Conservation (phyloP, 2,888 invertebrate genomes). For the Uloborus plumipes region DNA sequence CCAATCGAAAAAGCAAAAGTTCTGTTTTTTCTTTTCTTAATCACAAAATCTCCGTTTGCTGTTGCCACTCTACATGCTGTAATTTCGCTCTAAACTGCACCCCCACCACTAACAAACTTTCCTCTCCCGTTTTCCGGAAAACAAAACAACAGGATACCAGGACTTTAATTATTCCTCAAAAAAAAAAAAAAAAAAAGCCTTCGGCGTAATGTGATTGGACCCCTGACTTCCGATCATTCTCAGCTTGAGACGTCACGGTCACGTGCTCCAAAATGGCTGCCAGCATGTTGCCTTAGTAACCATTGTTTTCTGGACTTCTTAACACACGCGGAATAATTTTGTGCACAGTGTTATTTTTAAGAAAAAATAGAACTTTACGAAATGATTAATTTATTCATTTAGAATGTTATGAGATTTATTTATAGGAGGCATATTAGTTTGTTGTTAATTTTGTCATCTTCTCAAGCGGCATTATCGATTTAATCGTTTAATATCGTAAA, state of each 20-base stretch:
- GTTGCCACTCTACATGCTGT: slow-evolving; percentile 28
- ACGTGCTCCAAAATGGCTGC: slow-evolving; percentile 43
- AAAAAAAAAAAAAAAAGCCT: slow-evolving; percentile 43
- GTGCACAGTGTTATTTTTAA: no score
- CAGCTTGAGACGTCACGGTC: slow-evolving; percentile 55
- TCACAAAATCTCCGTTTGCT: slow-evolving; percentile 53
- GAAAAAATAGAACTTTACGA: not conserved
- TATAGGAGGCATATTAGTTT: no score
- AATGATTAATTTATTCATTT: slow-evolving; percentile 57
- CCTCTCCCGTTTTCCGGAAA: slow-evolving; percentile 52
- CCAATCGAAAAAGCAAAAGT: slow-evolving; percentile 47
- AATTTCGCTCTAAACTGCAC: slow-evolving; percentile 34
- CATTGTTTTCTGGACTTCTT: slow-evolving; percentile 42
- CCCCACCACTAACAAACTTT: slow-evolving; percentile 5
- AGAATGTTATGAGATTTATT: not conserved
- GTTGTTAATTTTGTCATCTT: no score
- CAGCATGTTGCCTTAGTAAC: slow-evolving; percentile 30
- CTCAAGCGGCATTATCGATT: no score
- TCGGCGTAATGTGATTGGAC: slow-evolving; percentile 39
- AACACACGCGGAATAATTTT: no score
- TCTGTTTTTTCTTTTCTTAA: slow-evolving; percentile 34
- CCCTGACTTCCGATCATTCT: slow-evolving; percentile 51
- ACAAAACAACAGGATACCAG: slow-evolving; percentile 64
- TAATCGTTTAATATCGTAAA: no score
- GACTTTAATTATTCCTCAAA: slow-evolving; percentile 59